Conservation (phyloP, 1,140 invertebrate species). For the Aricia agestis region DNA sequence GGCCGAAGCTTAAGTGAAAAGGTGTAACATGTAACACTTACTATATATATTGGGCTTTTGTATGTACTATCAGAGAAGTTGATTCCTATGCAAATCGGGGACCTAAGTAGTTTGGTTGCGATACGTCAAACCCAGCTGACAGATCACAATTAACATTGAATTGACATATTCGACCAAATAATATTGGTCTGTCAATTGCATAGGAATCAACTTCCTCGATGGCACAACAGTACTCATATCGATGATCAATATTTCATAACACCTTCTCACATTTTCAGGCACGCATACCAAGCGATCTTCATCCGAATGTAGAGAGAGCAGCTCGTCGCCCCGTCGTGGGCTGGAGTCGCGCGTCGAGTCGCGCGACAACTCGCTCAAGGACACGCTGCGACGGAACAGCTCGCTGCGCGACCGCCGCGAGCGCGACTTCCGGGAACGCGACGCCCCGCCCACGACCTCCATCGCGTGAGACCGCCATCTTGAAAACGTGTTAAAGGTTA, state of each 20-base stretch:
- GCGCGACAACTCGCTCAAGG: constrained; percentile 48
- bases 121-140: too few species aligned
- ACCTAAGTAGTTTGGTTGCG: too few species aligned
- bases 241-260: not conserved
- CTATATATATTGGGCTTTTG: too few species aligned
- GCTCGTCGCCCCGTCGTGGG: constrained; percentile 50
- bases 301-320: constrained; percentile 62
- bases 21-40: too few species aligned
- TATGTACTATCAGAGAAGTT: too few species aligned
- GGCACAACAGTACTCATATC: not conserved
- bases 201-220: too few species aligned
- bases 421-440: constrained; percentile 29
- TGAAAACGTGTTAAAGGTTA: constrained; percentile 7
- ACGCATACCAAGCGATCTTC: constrained; percentile 69
- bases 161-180: too few species aligned
- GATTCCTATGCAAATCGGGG: too few species aligned
- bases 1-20: too few species aligned
- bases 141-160: too few species aligned
- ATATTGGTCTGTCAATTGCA: too few species aligned
- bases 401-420: constrained; percentile 48
- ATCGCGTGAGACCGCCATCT: constrained; percentile 42
- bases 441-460: constrained; percentile 37
- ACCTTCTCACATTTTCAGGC: constrained; percentile 32
- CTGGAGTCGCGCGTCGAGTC: constrained; percentile 53
- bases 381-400: constrained; percentile 58